Base-by-base conservation (phyloP, 2,888 invertebrate genomes). In the Vannuccia rotundouncinata region DNA sequence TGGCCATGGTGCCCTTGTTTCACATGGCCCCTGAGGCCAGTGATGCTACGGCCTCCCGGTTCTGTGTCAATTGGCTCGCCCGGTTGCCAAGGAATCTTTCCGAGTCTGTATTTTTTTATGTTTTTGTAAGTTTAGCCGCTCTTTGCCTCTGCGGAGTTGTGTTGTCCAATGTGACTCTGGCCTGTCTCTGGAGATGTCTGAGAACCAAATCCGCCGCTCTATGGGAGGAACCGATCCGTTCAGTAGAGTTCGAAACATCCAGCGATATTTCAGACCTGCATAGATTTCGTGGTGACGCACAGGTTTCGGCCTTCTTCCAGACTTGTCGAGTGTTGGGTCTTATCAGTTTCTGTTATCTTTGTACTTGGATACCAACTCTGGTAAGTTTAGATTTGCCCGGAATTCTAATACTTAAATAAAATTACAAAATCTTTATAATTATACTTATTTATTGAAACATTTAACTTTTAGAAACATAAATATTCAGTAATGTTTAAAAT, bases 331-430 rank as follows among this genome's bases (percentile, higher is more conserved):
- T 78, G 1, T 25, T 75, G 2, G 66, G 29, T 77, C 22, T 78
- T 17, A 78, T 78, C 10, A 78, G 78, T 59, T 22, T 78, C 31
- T 29, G 29, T 5, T 59, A 29, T 22, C 28, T 59, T n/a, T 78
- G 78, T 29, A 78, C 78, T 13, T 78, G 78, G 78, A 78, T 78
- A 10, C 78, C 78, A 5, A 78, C 78, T 2, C 27, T 78, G 2
- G 78, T 78, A 75, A 78, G 77, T 59, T n/a, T n/a, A n/a, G n/a
- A n/a, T n/a, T n/a, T n/a, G n/a, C n/a, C n/a, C n/a, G n/a, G n/a
- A n/a, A n/a, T n/a, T n/a, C n/a, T n/a, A n/a, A n/a, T n/a, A n/a
- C n/a, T n/a, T n/a, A n/a, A 59, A 59, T 59, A 10, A 10, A 59
- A 10, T n/a, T 59, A 10, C n/a, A n/a, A 59, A 59, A 10, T 59